Evolutionary conservation across 2,797 vertebrate species (phyloP), one percentile per base, ranked within the genome.

Genomic region (Platalea minor): DNA sequence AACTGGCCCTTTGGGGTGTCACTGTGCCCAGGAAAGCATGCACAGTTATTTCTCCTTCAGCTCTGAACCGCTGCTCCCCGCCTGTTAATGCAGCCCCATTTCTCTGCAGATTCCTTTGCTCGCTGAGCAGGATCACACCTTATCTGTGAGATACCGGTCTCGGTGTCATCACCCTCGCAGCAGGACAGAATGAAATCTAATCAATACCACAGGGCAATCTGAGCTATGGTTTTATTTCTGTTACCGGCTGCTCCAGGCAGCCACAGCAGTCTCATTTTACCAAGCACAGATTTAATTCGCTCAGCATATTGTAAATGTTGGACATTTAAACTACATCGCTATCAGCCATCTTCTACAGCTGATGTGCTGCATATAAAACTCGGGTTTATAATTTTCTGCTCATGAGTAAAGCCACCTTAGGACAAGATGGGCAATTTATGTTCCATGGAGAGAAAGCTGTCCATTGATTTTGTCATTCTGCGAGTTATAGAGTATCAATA

Each of bases 51-150:
- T 4, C 1, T 6, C 35, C 70, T 68, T n/a, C 79, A 57, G 75
- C 68, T 43, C 68, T 5, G 11, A 39, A 9, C 8, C 0, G 4
- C 56, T 43, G 57, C 69, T 57, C 20, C 63, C 41, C 26, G 16
- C 0, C 0, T 6, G 8, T 8, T 11, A 41, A 5, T 0, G 5
- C 63, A 73, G 79, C 64, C 43, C 51, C 39, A 5, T 7, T 33
- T 5, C 33, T 13, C 45, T 23, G 35, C 11, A 10, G 46, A 68
- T 7, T 28, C 5, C 45, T 43, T 1, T 26, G 37, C 41, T 17
- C 7, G 3, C 82, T 17, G 76, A 76, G 60, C n/a, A 41, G 56
- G 14, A 50, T 43, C 2, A 2, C 56, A 10, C 33, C 48, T 75
- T 29, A 19, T 12, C 61, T 13, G 45, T 8, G n/a, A 46, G 61